Conservation (phyloP, 2,113 vertebrate species). For the Mionectes macconnelli region DNA sequence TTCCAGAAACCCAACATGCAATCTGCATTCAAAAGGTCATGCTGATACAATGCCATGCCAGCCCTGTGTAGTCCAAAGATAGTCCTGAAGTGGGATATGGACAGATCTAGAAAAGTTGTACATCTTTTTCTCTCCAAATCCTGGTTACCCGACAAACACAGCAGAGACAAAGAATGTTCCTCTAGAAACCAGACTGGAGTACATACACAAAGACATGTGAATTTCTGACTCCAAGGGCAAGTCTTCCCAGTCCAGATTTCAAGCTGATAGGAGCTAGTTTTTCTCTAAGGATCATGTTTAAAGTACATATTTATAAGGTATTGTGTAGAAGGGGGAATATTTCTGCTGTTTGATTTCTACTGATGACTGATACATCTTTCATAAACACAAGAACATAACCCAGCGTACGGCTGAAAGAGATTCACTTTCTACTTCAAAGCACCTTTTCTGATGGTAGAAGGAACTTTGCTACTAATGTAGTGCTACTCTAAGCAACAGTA, state of each 20-base stretch:
- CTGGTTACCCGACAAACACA: not conserved
- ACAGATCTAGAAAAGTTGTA: not conserved
- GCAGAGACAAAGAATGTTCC: not conserved
- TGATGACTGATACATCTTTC: not conserved
- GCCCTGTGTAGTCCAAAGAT: not conserved
- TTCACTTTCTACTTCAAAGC: not conserved
- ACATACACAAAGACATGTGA: accelerated
- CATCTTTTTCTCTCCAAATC: not conserved
- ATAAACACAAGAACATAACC: not conserved
- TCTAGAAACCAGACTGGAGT: not conserved
- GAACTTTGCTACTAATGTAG: not conserved
- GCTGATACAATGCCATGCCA: not conserved
- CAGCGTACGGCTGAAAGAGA: not conserved
- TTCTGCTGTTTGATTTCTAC: not conserved
- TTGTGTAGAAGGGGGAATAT: not conserved
- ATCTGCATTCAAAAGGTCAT: not conserved
- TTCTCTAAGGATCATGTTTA: not conserved
- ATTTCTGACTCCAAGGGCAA: not conserved
- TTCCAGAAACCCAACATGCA: not conserved
- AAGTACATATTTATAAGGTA: not conserved
- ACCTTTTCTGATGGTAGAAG: not conserved
- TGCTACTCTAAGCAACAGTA: not conserved
- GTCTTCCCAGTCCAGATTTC: not conserved
- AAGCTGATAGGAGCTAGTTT: not conserved
- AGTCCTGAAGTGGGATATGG: not conserved